Evolutionary conservation across 2,888 invertebrate species (phyloP), one percentile per base, ranked within the genome.

Genomic region (Drosophila siamana): DNA sequence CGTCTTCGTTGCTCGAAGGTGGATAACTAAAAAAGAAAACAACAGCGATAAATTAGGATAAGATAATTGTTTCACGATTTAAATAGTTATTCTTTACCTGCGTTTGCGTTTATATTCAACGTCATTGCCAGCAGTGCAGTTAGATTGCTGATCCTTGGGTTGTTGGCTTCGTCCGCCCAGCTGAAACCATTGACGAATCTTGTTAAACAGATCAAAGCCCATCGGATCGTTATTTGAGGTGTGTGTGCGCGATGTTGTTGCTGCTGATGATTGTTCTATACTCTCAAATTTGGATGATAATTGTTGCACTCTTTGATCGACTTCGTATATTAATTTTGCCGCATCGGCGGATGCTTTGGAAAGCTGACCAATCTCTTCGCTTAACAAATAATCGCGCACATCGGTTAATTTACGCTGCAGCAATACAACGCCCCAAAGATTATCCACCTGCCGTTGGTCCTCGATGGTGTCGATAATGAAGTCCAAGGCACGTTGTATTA

Each of bases 191-290:
- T 80, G 64, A 40, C 80, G 78, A 40, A 90, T 51, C 64, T 61
- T 84, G 11, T 55, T 82, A 9, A 91, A 36, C 43, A 91, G 65
- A 65, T 91, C 90, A 69, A 91, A 82, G 75, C 91, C 91, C 91
- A 91, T 91, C 71, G 87, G 88, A 81, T 78, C 79, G 65, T 69
- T 67, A 16, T 62, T 62, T 26, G 4, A 5, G 24, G 2, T 40
- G 30, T 28, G 50, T 26, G 30, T 26, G 26, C 26, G 6, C 6
- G 26, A 6, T 7, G 26, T 26, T 26, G 26, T 6, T 26, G 26
- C 33, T 19, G 19, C 47, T 33, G n/a, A 4, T 33, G 33, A 19
- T 19, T 33, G 4, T 11, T 11, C n/a, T 30, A 9, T 15, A 15
- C 36, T 38, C 5, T 63, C 60, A 28, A 64, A 38, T 54, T 24